Percentiles rank a stretch among this genome's conserved stretches.
Conservation (phyloP, 2,797 vertebrate species). For the Heteromormyrus szaboi region DNA sequence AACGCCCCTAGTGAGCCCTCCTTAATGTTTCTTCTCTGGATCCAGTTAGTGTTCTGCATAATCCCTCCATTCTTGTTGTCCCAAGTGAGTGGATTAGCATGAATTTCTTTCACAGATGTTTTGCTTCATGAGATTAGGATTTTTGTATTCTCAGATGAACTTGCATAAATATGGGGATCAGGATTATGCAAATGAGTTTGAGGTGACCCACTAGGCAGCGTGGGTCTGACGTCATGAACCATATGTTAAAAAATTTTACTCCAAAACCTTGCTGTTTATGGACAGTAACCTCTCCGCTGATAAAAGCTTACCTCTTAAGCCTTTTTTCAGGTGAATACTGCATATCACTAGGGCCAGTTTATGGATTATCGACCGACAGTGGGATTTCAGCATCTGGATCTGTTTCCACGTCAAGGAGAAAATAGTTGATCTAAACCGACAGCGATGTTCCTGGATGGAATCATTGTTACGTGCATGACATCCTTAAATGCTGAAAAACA, state of each 20-base stretch:
- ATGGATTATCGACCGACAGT: background rate
- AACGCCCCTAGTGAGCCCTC: background rate
- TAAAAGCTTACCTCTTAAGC: background rate
- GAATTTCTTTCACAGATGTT: background rate
- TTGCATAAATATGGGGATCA: background rate
- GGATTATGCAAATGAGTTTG: background rate
- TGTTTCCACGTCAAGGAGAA: background rate
- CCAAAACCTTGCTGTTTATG: background rate
- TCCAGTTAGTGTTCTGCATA: background rate
- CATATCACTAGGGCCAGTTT: background rate
- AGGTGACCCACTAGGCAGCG: background rate
- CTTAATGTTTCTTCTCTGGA: background rate
- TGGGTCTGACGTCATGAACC: background rate
- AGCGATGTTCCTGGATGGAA: background rate
- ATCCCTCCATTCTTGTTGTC: background rate
- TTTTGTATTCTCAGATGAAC: background rate
- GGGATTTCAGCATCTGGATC: background rate
- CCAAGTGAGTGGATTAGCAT: background rate
- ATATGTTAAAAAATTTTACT: background rate
- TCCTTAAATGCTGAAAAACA: slow-evolving; percentile 7
- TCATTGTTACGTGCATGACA: background rate
- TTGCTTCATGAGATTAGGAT: background rate
- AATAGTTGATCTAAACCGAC: background rate
- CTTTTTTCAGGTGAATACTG: background rate
- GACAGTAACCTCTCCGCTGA: background rate